Conservation (phyloP, 2,113 vertebrate genomes). For the Turnix velox region DNA sequence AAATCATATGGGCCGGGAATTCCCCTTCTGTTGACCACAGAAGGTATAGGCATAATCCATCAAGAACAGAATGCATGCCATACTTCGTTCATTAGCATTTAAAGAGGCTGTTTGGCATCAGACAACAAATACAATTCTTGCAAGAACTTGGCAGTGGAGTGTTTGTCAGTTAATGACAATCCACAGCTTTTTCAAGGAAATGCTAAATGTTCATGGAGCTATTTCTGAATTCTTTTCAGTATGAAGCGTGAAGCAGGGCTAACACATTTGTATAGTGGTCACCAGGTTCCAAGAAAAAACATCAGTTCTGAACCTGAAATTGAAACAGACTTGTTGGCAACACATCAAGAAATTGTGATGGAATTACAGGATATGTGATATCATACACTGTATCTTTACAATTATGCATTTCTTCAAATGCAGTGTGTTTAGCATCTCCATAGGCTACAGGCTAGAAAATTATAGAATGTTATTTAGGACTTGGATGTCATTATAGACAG, state of each 20-base stretch:
- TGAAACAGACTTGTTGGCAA: constrained; percentile 55
- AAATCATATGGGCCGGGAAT: constrained; percentile 81
- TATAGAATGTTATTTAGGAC: neutral
- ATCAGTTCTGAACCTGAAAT: constrained; percentile 11
- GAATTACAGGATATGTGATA: constrained; percentile 24
- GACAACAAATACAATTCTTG: constrained; percentile 76
- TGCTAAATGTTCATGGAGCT: constrained; percentile 63
- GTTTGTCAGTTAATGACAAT: constrained; percentile 78
- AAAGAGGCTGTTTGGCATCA: constrained; percentile 82
- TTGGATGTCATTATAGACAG: neutral
- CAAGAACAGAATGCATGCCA: constrained; percentile 79
- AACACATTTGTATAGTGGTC: neutral
- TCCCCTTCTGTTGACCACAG: constrained; percentile 83
- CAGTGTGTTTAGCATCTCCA: neutral
- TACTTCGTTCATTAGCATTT: constrained; percentile 83
- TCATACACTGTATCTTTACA: constrained; percentile 17
- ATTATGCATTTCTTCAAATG: constrained; percentile 27
- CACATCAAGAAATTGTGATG: constrained; percentile 44
- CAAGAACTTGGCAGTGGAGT: constrained; percentile 74
- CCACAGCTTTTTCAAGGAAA: constrained; percentile 76
- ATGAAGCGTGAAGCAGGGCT: constrained; percentile 13
- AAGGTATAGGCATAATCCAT: constrained; percentile 80
- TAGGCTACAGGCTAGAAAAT: neutral
- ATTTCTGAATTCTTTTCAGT: constrained; percentile 57
- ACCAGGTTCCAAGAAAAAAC: constrained; percentile 39